phyloP scores from a whole-genome alignment of 2,113 vertebrate species.

The Passer montanus region DNA sequence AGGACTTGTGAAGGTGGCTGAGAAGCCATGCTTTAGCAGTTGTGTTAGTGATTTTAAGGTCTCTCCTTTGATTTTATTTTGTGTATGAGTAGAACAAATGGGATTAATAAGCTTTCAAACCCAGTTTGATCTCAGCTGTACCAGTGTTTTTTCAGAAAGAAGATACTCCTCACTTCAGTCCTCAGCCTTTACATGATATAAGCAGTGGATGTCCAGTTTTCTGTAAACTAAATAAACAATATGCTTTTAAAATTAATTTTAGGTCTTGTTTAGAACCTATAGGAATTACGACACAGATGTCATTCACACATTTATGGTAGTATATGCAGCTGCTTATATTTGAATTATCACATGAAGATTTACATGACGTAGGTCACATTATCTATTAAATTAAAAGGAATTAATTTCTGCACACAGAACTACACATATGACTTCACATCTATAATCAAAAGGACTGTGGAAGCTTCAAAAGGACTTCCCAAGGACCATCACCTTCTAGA shows the following conservation, averaged over 20 bases:
- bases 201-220: background rate
- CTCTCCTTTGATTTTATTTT: background rate
- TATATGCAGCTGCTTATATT: background rate
- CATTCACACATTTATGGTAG: background rate
- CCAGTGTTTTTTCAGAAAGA: background rate
- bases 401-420: background rate
- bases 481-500: background rate
- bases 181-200: background rate
- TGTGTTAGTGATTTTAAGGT: background rate
- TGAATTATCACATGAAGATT: background rate
- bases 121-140: background rate
- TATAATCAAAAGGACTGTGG: background rate
- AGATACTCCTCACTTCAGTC: background rate
- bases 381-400: background rate
- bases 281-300: background rate
- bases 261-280: background rate
- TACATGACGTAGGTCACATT: accelerated
- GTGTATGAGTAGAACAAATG: background rate
- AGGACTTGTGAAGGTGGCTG: background rate
- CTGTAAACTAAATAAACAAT: background rate
- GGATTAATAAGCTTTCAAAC: background rate
- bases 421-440: background rate
- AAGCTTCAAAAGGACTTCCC: background rate
- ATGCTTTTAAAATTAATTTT: background rate
- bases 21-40: background rate